Evolutionary conservation across 2,797 vertebrate species (phyloP).

Genomic region (Sebastes hopkinsi): DNA sequence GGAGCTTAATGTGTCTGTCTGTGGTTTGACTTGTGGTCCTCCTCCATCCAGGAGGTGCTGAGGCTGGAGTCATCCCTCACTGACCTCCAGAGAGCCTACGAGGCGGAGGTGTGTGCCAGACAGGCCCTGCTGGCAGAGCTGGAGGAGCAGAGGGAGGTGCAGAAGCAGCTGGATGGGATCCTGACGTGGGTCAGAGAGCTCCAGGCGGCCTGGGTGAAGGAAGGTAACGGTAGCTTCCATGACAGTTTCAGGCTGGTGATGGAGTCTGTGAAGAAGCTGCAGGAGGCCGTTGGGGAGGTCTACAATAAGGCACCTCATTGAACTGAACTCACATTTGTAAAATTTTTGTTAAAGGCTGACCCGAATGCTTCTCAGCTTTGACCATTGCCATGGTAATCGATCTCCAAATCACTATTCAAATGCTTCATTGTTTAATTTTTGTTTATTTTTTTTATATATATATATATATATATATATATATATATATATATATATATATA

Average conservation of each 20-base stretch:
- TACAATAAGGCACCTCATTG: constrained; percentile 39
- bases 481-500: rapidly evolving
- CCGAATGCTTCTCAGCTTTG: too few species aligned
- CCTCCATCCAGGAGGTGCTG: constrained; percentile 75
- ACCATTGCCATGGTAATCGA: too few species aligned
- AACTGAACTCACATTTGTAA: constrained; percentile 3
- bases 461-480: too few species aligned
- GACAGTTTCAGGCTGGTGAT: constrained; percentile 74
- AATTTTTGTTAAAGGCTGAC: not conserved
- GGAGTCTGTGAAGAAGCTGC: constrained; percentile 73
- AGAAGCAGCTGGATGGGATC: constrained; percentile 85
- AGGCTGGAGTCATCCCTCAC: constrained; percentile 83
- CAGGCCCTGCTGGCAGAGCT: constrained; percentile 87
- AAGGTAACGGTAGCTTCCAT: constrained; percentile 83
- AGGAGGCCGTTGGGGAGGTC: constrained; percentile 53
- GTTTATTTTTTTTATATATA: too few species aligned
- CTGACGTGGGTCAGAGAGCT: constrained; percentile 85
- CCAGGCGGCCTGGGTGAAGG: constrained; percentile 82
- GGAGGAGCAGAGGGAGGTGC: constrained; percentile 87
- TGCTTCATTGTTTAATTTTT: too few species aligned
- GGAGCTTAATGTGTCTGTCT: not conserved
- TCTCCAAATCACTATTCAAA: too few species aligned
- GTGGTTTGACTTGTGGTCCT: not conserved
- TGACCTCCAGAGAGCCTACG: constrained; percentile 81
- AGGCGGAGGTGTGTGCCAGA: constrained; percentile 81